A percentile compares a stretch with the other conserved stretches of the same genome.
phyloP scores from a whole-genome alignment of 2,888 invertebrate genomes.

The Thera britannica region DNA sequence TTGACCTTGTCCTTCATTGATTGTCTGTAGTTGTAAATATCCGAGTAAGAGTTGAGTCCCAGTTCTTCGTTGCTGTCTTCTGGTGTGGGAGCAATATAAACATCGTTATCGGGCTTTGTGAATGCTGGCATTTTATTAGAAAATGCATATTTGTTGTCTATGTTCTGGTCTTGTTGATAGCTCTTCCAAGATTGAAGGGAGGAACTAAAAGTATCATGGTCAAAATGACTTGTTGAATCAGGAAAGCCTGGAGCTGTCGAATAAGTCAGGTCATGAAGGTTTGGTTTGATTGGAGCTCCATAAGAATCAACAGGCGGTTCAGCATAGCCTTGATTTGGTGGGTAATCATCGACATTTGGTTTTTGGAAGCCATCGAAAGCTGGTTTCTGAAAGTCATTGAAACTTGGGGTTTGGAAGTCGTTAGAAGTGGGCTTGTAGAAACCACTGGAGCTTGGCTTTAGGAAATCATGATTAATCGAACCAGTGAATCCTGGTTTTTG shows the following conservation, averaged over 20 bases:
- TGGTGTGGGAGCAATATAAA: conserved; percentile 41
- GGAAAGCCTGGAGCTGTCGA: conserved; percentile 45
- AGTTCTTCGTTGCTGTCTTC: conserved; percentile 45
- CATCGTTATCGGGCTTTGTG: conserved; percentile 45
- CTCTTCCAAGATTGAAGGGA: conserved; percentile 51
- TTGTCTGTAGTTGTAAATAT: conserved; percentile 48
- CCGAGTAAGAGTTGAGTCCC: conserved; percentile 48
- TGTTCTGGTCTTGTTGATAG: conserved; percentile 43
- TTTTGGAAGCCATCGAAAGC: conserved; percentile 43
- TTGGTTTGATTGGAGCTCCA: conserved; percentile 55
- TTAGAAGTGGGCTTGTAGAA: conserved; percentile 12
- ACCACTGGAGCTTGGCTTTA: conserved; percentile 1
- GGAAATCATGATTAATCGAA: conserved; percentile 17
- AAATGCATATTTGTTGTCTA: conserved; percentile 51
- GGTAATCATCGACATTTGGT: conserved; percentile 2
- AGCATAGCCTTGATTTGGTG: conserved; percentile 48
- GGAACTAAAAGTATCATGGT: conserved; percentile 44
- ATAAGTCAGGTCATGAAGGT: conserved; percentile 43
- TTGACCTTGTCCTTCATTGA: conserved; percentile 45
- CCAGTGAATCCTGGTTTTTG: neutral
- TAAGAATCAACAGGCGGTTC: conserved; percentile 69
- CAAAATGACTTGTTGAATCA: conserved; percentile 41
- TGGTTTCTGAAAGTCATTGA: conserved; percentile 23
- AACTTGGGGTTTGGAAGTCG: conserved; percentile 9
- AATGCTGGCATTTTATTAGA: conserved; percentile 51